These are phyloP conservation scores for Lysandra bellargus DNA, from an alignment of 2,888 invertebrate species.

Conservation along the genomic window DNA sequence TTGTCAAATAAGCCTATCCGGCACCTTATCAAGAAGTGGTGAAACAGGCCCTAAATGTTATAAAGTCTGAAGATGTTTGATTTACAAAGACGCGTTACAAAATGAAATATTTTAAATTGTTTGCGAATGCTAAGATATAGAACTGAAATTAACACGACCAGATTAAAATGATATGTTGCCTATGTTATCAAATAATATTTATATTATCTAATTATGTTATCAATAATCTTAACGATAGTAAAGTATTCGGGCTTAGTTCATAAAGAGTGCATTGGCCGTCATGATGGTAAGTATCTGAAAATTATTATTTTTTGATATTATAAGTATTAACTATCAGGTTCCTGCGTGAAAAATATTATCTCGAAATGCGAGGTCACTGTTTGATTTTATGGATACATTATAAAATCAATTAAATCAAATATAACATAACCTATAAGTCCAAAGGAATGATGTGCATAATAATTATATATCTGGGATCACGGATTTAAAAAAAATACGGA, in stretches of 20 bases:
- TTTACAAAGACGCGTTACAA: neutral
- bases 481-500: too few relatives aligned
- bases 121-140: neutral
- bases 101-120: neutral
- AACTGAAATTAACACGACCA: neutral
- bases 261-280: neutral
- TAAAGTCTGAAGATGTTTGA: neutral
- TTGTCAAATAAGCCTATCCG: too few relatives aligned
- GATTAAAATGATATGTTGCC: neutral
- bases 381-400: too few relatives aligned
- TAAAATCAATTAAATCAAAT: too few relatives aligned
- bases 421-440: too few relatives aligned
- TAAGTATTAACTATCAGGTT: too few relatives aligned
- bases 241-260: constrained; percentile 6
- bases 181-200: constrained; percentile 16
- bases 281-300: neutral
- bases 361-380: too few relatives aligned
- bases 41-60: neutral
- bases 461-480: too few relatives aligned
- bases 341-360: too few relatives aligned
- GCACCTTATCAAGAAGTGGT: too few relatives aligned
- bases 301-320: neutral
- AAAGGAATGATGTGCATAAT: too few relatives aligned
- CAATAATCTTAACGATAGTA: constrained; percentile 27
- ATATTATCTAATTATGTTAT: constrained; percentile 32